phyloP scores from a whole-genome alignment of 2,888 invertebrate species.

The Watsonalla cultraria region DNA sequence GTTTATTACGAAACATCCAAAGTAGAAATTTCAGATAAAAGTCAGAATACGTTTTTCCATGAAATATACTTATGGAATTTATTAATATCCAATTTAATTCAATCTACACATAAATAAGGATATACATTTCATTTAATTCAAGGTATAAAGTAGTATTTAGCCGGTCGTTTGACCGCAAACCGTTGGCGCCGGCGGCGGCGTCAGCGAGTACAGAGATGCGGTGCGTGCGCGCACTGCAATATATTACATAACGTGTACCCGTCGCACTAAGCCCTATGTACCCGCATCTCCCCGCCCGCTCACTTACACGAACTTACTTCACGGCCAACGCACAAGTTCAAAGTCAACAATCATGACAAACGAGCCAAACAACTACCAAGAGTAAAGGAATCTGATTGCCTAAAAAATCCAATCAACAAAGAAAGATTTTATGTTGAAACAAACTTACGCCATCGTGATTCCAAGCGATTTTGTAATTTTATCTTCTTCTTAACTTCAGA shows the following conservation, averaged over 20 bases:
- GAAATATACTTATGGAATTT: too few species aligned
- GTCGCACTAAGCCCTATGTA: constrained; percentile 29
- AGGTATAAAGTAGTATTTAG: constrained; percentile 25
- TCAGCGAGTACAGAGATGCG: background rate
- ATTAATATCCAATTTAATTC: too few species aligned
- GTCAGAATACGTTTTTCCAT: too few species aligned
- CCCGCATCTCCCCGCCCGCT: constrained; percentile 23
- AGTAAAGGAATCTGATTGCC: too few species aligned
- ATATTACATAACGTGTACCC: constrained; percentile 64
- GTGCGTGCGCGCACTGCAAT: constrained; percentile 29
- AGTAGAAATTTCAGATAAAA: too few species aligned
- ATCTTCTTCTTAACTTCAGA: constrained; percentile 3
- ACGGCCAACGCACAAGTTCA: constrained; percentile 38
- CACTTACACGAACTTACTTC: constrained; percentile 33
- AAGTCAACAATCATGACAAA: constrained; percentile 17
- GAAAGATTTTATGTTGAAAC: constrained; percentile 1
- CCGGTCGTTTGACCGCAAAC: constrained; percentile 39
- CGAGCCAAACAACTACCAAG: background rate
- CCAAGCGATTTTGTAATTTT: too few species aligned
- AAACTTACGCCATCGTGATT: background rate
- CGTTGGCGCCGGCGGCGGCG: constrained; percentile 35
- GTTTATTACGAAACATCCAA: too few species aligned
- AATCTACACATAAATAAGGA: too few species aligned
- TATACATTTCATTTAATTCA: constrained; percentile 12
- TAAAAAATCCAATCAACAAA: background rate